phyloP scores from a whole-genome alignment of 2,888 invertebrate species.

The Nasonia oneida region DNA sequence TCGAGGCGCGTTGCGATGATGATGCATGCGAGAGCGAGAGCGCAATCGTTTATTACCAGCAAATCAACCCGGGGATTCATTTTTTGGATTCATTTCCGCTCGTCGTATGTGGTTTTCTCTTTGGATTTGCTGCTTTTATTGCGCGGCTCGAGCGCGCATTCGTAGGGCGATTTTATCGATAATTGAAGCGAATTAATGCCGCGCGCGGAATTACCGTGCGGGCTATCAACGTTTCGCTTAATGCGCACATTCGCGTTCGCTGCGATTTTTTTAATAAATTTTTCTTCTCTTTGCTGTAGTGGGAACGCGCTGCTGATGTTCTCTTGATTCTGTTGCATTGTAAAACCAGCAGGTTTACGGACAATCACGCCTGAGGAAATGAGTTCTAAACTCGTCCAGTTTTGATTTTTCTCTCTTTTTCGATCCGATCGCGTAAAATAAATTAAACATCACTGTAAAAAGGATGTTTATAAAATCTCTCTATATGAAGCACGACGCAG shows the following conservation, averaged over 20 bases:
- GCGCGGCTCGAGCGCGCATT: not conserved
- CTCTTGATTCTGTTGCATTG: not conserved
- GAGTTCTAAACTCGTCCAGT: not conserved
- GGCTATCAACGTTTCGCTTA: slow-evolving; percentile 27
- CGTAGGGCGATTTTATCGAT: slow-evolving; percentile 53
- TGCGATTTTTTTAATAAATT: not conserved
- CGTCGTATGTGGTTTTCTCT: slow-evolving; percentile 27
- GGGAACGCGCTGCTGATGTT: not conserved
- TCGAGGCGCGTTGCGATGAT: slow-evolving; percentile 7
- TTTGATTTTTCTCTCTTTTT: not conserved
- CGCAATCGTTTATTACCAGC: slow-evolving; percentile 55
- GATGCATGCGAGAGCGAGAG: slow-evolving; percentile 18
- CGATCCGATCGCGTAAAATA: too few relatives aligned
- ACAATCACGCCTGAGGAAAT: not conserved
- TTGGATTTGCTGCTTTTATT: slow-evolving; percentile 18
- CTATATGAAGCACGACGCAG: too few relatives aligned
- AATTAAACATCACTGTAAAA: too few relatives aligned
- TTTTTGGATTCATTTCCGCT: slow-evolving; percentile 60
- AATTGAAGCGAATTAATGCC: slow-evolving; percentile 61
- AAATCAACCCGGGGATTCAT: slow-evolving; percentile 31
- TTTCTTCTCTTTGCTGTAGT: not conserved
- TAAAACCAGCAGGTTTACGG: not conserved
- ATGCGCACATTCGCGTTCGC: not conserved
- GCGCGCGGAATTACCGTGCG: slow-evolving; percentile 24
- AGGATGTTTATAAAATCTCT: too few relatives aligned